Base-by-base conservation (phyloP, 2,888 invertebrate species). In the Euzetes globulus region DNA sequence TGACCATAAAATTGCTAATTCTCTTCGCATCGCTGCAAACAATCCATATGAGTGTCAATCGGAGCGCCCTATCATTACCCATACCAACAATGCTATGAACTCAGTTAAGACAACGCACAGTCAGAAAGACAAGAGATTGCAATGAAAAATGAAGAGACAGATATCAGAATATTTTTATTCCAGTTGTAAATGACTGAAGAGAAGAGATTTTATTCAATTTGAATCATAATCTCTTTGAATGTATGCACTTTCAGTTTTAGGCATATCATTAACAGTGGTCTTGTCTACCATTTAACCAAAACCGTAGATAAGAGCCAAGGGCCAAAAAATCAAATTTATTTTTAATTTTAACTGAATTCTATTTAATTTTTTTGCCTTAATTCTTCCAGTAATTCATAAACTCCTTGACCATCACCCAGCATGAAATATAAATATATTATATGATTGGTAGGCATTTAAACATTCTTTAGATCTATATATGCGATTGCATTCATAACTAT, bases 11-110 rank as follows among this genome's bases (percentile, higher is more conserved):
- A 70, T 70, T 70, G 70, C 45, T 70, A 70, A 70, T 70, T 70
- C 70, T 70, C 70, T 70, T 25, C 27, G 27, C 70, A 70, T 70
- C 70, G 27, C 11, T 70, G 70, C 70, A 70, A 70, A 70, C 70
- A 70, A 70, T 70, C 70, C 70, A 70, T 70, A 70, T 70, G 70
- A 70, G 70, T 70, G 70, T 70, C 70, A 70, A 47, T 70, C 47
- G 25, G 22, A 47, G 70, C 70, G 70, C 70, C 70, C 70, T 70
- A 70, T 70, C 70, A 70, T 70, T 70, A 70, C 70, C 70, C 37
- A 17, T 29, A 58, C 58, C 58, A 58, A 65, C 65, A 25, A 63
- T 37, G 13, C 27, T 63, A 63, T 63, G 63, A 65, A 58, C 58
- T 22, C 27, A 29, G 58, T 58, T 17, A 13, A 29, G 58, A 55